Evolutionary conservation across 2,888 invertebrate genomes (phyloP).

Genomic region (Onthophagus sagittarius): DNA sequence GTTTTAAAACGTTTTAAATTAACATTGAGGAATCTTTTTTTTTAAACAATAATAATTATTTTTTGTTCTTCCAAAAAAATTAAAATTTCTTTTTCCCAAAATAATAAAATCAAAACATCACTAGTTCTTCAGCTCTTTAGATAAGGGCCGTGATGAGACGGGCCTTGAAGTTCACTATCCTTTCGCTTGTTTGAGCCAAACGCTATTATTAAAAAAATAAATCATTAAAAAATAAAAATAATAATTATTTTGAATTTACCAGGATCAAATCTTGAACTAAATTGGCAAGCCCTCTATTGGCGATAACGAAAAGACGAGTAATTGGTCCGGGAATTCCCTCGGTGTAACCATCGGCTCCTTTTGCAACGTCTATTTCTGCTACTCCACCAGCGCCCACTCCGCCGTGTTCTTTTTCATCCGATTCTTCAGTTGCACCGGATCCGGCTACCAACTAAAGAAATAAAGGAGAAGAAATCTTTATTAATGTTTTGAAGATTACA

Average conservation of each 20-base stretch:
- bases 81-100: slow-evolving; percentile 8
- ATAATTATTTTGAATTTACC: slow-evolving; percentile 50
- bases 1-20: not conserved
- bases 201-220: slow-evolving; percentile 53
- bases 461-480: slow-evolving; percentile 9
- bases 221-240: not conserved
- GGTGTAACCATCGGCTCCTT: slow-evolving; percentile 63
- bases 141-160: slow-evolving; percentile 86
- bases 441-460: slow-evolving; percentile 74
- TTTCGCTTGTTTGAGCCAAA: slow-evolving; percentile 84
- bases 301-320: slow-evolving; percentile 81
- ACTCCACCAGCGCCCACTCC: slow-evolving; percentile 54
- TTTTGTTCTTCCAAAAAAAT: not conserved
- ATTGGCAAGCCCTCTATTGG: slow-evolving; percentile 82
- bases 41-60: not conserved
- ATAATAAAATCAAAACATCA: not conserved
- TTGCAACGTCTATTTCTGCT: slow-evolving; percentile 50
- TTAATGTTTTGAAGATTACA: not conserved
- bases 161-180: slow-evolving; percentile 91
- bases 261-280: slow-evolving; percentile 84
- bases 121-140: slow-evolving; percentile 50
- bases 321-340: slow-evolving; percentile 86
- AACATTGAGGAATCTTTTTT: not conserved
- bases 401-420: slow-evolving; percentile 55
- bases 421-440: slow-evolving; percentile 62